These are phyloP conservation scores for Oceanodroma leucorhoa DNA, from an alignment of 2,797 vertebrate species.

Conservation along the genomic window DNA sequence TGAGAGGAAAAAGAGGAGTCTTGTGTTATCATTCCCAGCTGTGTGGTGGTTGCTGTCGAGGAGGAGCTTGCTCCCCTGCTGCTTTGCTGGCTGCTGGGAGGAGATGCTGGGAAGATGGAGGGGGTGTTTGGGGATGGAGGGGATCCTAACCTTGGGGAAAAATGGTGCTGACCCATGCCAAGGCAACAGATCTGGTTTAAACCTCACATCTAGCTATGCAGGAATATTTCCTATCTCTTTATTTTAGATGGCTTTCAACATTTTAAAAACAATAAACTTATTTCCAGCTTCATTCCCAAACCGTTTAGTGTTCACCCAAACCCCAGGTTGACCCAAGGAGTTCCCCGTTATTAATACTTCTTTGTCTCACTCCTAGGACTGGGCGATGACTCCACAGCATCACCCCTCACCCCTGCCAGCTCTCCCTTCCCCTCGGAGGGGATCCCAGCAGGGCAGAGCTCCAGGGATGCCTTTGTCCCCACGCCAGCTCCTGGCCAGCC, in stretches of 20 bases:
- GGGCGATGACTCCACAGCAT: background rate
- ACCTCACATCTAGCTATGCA: background rate
- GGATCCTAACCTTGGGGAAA: rapidly evolving
- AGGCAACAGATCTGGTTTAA: background rate
- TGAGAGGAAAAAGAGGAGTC: slow-evolving; percentile 1
- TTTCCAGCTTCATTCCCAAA: background rate
- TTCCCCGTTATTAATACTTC: background rate
- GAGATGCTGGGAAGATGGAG: background rate
- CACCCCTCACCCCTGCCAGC: rapidly evolving
- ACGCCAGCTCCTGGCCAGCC: background rate
- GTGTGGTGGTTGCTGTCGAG: background rate
- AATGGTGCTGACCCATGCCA: rapidly evolving
- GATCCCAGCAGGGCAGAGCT: background rate
- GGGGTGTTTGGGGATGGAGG: background rate
- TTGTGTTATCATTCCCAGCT: slow-evolving; percentile 39
- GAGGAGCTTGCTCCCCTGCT: background rate
- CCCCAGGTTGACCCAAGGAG: background rate
- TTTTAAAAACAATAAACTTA: background rate
- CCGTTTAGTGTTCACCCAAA: rapidly evolving
- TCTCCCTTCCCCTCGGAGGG: background rate
- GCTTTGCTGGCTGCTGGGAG: background rate
- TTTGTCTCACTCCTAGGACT: background rate
- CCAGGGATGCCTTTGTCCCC: background rate
- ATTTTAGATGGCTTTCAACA: background rate
- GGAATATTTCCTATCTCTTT: background rate